Percentiles rank a stretch among this genome's conserved stretches.
Conservation (phyloP, 1,140 invertebrate genomes). For the Limonius californicus region DNA sequence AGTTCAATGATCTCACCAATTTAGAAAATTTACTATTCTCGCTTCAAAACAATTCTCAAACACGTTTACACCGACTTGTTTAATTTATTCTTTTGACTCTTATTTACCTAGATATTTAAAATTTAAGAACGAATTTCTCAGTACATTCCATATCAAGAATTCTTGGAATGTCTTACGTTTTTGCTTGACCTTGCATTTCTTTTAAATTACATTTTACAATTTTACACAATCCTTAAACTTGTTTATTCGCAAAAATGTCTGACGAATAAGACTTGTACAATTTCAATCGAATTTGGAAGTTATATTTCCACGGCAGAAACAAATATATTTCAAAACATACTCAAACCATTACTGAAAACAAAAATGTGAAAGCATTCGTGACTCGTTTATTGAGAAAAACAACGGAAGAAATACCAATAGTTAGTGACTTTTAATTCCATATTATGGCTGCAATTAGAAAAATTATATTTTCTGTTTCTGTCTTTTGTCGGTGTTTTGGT, state of each 20-base stretch:
- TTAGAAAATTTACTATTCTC: not conserved
- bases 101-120: not conserved
- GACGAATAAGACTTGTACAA: too few species aligned
- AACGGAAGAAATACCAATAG: too few species aligned
- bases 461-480: too few species aligned
- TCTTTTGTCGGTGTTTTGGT: too few species aligned
- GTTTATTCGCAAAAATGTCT: not conserved
- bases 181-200: not conserved
- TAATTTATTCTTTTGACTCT: not conserved
- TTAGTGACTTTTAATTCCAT: too few species aligned
- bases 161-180: not conserved
- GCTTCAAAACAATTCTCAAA: not conserved
- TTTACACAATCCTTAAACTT: not conserved
- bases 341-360: too few species aligned
- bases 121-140: not conserved
- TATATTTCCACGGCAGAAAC: too few species aligned
- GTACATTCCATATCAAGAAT: not conserved
- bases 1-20: slow-evolving; percentile 31
- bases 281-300: too few species aligned
- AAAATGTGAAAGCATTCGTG: too few species aligned
- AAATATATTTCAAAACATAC: too few species aligned
- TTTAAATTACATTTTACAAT: not conserved
- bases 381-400: too few species aligned
- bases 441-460: too few species aligned
- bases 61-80: not conserved